Base-by-base conservation (phyloP, 2,113 vertebrate species). In the Neogale vison region DNA sequence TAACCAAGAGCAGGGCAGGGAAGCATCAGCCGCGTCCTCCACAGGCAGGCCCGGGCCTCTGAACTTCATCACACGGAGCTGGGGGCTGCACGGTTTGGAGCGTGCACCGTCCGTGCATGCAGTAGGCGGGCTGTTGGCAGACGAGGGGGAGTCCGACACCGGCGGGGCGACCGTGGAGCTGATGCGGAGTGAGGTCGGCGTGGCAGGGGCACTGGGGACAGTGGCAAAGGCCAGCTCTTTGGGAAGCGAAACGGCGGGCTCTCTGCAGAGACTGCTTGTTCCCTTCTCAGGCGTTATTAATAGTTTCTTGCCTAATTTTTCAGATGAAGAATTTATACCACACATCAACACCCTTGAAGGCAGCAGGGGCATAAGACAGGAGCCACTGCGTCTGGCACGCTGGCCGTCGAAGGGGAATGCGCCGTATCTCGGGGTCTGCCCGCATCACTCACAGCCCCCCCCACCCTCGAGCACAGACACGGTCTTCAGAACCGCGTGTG, bases 121-220 rank as follows among this genome's bases (percentile, higher is more conserved):
- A 14, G 20, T 59, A 15, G 24, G 61, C 23, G 36, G 47, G 4
- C n/a, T 18, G 63, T 24, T 36, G 13, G 74, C 34, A 7, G 12
- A 18, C 13, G 15, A 42, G 42, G n/a, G 20, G 14, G 71, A 26
- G 8, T 13, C 34, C 3, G 39, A 47, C 20, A 6, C 55, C 36
- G 21, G 21, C 7, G 1, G 36, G 71, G 52, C 23, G 63, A 42
- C 47, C 0, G 0, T 14, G 71, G 50, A 1, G 3, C 34, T 42
- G 13, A 71, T 5, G 9, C 2, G 13, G 87, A 24, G 65, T 7
- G 31, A 36, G 17, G n/a, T 15, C 23, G 47, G 4, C 6, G 7
- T 12, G 4, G 57, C 57, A 1, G 9, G 2, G 23, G 31, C 6
- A 7, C 3, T 17, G 14, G 11, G 34, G 34, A 26, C 0, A 0